Base-by-base conservation (phyloP, 1,140 invertebrate genomes). In the Drosophila busckii region DNA sequence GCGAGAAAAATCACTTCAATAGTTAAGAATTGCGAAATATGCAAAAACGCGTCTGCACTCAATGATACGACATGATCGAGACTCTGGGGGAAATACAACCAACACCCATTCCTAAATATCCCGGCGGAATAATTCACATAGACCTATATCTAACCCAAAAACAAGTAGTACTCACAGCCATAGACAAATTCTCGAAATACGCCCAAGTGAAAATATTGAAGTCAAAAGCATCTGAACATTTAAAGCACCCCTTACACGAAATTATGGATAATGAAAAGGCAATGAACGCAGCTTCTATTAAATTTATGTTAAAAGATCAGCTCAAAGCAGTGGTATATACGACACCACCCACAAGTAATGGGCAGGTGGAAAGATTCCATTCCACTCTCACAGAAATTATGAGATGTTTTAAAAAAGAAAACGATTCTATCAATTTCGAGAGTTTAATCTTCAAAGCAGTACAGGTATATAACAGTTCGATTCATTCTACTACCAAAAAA, bases 181-280 rank as follows among this genome's bases (percentile, higher is more conserved):
- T 63, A 13, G 52, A 56, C 19, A n/a, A n/a, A 63, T 63, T 63
- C 17, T 56, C 52, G 5, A 63, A 63, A 40, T 50, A 44, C 20
- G 53, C 38, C 0, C 44, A 56, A 44, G 12, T 38, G 8, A 45
- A 45, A 10, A 15, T 50, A 5, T 1, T 63, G 5, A 63, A 56
- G 6, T 63, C 59, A 31, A 56, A 42, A 37, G 53, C 53, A 7
- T 6, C 44, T 5, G 22, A 56, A 49, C 32, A 62, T n/a, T 2
- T 62, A 17, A 45, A 31, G 12, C 4, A 29, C 2, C 41, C 50
- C 5, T 15, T 46, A 8, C 12, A 26, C 4, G 42, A 63, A 56
- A 25, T 63, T 4, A 28, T 45, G 19, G 46, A 56, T 16, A 50
- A 56, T 9, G 45, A 63, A 38, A 56, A 42, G 7, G 41, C 52